Evolutionary conservation across 2,797 vertebrate genomes (phyloP), one percentile per base, ranked within the genome.

Genomic region (Kryptopterus vitreolus): DNA sequence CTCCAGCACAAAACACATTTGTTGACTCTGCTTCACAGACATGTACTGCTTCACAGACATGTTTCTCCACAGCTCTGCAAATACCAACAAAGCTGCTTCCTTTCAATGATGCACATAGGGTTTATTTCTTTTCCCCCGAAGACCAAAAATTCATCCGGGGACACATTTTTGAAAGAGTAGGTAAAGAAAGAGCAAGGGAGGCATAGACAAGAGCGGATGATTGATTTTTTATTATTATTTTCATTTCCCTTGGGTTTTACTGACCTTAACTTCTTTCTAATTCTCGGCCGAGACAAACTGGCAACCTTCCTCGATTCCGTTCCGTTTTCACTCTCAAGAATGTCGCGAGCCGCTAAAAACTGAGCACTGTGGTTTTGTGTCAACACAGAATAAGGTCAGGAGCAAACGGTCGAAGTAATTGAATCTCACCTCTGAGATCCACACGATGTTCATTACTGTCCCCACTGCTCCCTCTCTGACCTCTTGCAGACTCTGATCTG

Each of bases 401-500:
- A 33, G 18, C 24, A 73, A 82, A 75, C 76, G 62, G 62, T 35
- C 52, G 16, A 43, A 58, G 31, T 53, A 65, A 68, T 68, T 68
- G 53, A 66, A 55, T 73, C 33, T 59, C 35, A 63, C 52, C 61
- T 65, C 50, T 76, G 58, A 83, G 46, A 81, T 78, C 43, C 24
- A 73, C n/a, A 80, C 26, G 84, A 68, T 29, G 43, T 81, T 46
- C 63, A 70, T 70, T 63, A 58, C 58, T 35, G 26, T 26, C 7
- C 43, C 18, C 53, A 55, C 52, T 35, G 20, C 52, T 74, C 46
- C 35, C 24, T 55, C 35, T 61, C 29, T 58, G 26, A 58, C 55
- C 26, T 46, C 4, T 77, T 74, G 0, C 93, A 99, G 98, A 96
- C 9, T 94, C 95, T 0, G 95, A 95, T 73, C 92, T 94, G 0